Percentiles rank a stretch among this genome's conserved stretches.
Evolutionary conservation across 2,797 vertebrate genomes (phyloP).

Genomic region (Neosilurus hyrtlii): DNA sequence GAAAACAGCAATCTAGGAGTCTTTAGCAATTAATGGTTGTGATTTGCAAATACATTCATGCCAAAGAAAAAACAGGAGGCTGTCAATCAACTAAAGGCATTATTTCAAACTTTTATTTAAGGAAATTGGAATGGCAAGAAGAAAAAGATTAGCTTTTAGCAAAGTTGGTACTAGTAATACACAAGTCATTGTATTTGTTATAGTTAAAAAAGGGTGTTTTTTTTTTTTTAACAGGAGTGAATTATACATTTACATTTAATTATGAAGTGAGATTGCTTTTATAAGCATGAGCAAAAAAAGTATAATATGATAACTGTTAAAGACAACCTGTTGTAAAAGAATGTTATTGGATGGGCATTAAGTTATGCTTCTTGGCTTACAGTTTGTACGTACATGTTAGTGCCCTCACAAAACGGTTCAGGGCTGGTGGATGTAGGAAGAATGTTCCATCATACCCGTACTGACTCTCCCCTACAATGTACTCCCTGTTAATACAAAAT

Average conservation of each 20-base stretch:
- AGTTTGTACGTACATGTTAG: slow-evolving; percentile 73
- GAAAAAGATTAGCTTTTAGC: neutral
- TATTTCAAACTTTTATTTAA: neutral
- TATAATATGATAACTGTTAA: neutral
- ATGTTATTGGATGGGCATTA: neutral
- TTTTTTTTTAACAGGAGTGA: neutral
- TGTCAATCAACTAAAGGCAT: neutral
- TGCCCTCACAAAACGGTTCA: slow-evolving; percentile 74
- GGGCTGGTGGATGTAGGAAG: slow-evolving; percentile 68
- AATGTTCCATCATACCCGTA: slow-evolving; percentile 68
- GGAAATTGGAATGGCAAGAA: neutral
- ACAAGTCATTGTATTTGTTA: neutral
- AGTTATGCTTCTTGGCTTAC: neutral
- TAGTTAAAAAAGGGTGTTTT: neutral
- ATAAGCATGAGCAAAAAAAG: neutral
- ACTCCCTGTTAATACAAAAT: slow-evolving; percentile 71
- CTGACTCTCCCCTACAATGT: slow-evolving; percentile 73
- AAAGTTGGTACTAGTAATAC: neutral
- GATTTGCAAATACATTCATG: neutral
- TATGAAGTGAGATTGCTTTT: neutral
- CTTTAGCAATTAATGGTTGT: neutral
- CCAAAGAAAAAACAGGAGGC: slow-evolving; percentile 15
- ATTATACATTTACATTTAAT: neutral
- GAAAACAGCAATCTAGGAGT: neutral
- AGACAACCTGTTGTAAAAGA: neutral